Percentiles rank a stretch among this genome's conserved stretches.
These are phyloP conservation scores for Teleogryllus occipitalis DNA, from an alignment of 1,140 invertebrate species.

Conservation along the genomic window DNA sequence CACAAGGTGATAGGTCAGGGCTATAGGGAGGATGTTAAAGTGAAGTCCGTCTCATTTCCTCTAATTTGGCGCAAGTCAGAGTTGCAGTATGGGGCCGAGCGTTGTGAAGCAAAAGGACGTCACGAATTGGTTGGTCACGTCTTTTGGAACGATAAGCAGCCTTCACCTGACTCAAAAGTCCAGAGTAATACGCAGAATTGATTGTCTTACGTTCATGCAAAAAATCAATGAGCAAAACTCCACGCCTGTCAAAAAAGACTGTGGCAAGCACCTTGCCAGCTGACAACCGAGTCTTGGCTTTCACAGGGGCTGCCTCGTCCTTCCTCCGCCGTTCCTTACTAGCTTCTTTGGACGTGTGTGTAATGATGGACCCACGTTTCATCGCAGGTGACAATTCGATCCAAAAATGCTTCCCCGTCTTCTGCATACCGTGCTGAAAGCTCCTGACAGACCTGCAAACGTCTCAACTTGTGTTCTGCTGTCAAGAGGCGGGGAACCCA, in stretches of 20 bases:
- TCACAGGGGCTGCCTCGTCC: conserved; percentile 23
- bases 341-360: neutral
- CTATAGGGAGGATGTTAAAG: conserved; percentile 31
- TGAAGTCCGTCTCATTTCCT: conserved; percentile 28
- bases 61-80: conserved; percentile 22
- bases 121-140: neutral
- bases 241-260: conserved; percentile 29
- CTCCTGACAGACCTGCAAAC: neutral
- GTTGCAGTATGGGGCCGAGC: conserved; percentile 8
- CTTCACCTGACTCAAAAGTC: neutral
- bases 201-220: neutral
- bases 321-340: neutral
- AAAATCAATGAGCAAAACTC: conserved; percentile 25
- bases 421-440: conserved; percentile 3
- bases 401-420: conserved; percentile 9
- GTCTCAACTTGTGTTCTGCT: conserved; percentile 1
- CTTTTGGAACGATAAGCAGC: conserved; percentile 12
- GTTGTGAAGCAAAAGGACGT: neutral
- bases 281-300: conserved; percentile 25
- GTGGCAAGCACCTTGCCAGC: conserved; percentile 28
- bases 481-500: conserved; percentile 11
- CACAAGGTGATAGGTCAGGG: conserved; percentile 31
- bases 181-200: conserved; percentile 9
- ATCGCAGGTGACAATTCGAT: conserved; percentile 8
- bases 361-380: conserved; percentile 12